Percentiles rank a stretch among this genome's conserved stretches.
These are phyloP conservation scores for Aphidius colemani DNA, from an alignment of 2,888 invertebrate genomes.

Conservation along the genomic window DNA sequence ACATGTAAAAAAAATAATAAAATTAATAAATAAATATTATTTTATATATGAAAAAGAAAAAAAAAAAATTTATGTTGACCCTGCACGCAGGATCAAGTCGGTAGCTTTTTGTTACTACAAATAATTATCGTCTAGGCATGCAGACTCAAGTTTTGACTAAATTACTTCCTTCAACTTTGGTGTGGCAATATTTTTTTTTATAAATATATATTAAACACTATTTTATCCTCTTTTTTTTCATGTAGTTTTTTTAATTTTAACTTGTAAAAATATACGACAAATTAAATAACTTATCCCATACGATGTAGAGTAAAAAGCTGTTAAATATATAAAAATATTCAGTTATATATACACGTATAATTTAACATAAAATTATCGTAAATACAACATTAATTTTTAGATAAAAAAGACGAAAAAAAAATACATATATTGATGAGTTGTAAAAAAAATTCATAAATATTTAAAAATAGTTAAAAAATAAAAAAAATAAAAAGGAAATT, in stretches of 20 bases:
- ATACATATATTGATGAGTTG: neutral
- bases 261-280: too few species aligned
- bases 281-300: too few species aligned
- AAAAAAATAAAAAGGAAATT: slow-evolving; percentile 18
- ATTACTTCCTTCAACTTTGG: slow-evolving; percentile 20
- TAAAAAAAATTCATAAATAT: neutral
- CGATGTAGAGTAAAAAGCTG: neutral
- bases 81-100: slow-evolving; percentile 30
- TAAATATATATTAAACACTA: slow-evolving; percentile 1
- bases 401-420: neutral
- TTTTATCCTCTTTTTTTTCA: neutral
- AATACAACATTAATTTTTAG: neutral
- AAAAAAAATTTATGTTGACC: slow-evolving; percentile 15
- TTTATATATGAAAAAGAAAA: neutral
- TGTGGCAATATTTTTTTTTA: neutral
- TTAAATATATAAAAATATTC: neutral
- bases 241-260: neutral
- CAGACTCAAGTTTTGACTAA: slow-evolving; percentile 30
- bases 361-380: neutral
- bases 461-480: slow-evolving; percentile 21
- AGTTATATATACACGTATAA: neutral
- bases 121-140: slow-evolving; percentile 41
- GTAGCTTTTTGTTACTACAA: slow-evolving; percentile 35
- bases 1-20: slow-evolving; percentile 4
- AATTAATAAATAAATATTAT: neutral